A percentile compares a stretch with the other conserved stretches of the same genome.
These are phyloP conservation scores for Acinonyx jubatus DNA, from an alignment of 2,113 vertebrate genomes.

Conservation along the genomic window DNA sequence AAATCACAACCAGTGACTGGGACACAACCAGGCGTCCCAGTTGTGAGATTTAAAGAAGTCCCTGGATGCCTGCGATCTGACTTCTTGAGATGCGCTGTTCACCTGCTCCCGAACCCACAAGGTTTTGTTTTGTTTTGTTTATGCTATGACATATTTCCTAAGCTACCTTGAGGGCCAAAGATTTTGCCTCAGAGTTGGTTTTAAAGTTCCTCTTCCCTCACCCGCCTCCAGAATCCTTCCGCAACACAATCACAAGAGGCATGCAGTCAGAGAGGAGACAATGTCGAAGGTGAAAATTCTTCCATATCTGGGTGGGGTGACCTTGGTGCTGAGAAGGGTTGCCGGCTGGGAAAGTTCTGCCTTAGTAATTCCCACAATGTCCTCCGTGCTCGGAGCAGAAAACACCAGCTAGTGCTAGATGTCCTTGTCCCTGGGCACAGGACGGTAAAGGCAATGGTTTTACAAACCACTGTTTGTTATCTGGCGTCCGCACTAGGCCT, in stretches of 20 bases:
- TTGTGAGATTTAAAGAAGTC: background rate
- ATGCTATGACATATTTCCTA: background rate
- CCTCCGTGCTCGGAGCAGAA: slow-evolving; percentile 27
- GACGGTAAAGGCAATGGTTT: background rate
- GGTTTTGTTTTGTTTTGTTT: background rate
- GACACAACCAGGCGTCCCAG: background rate
- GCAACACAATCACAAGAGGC: background rate
- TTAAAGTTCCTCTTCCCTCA: background rate
- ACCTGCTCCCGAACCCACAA: background rate
- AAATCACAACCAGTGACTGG: no score
- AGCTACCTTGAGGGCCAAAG: background rate
- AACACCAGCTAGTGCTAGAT: background rate
- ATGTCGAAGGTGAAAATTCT: background rate
- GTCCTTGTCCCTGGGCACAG: background rate
- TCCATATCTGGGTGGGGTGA: background rate
- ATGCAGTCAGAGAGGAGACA: background rate
- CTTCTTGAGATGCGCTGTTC: background rate
- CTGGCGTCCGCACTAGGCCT: background rate
- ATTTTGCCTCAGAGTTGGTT: background rate
- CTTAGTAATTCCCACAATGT: background rate
- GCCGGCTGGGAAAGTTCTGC: background rate
- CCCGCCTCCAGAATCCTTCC: background rate
- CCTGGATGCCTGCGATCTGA: background rate
- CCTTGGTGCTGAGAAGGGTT: background rate
- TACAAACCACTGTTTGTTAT: background rate